These are phyloP conservation scores for Mythimna impura DNA, from an alignment of 2,888 invertebrate species.

Conservation along the genomic window DNA sequence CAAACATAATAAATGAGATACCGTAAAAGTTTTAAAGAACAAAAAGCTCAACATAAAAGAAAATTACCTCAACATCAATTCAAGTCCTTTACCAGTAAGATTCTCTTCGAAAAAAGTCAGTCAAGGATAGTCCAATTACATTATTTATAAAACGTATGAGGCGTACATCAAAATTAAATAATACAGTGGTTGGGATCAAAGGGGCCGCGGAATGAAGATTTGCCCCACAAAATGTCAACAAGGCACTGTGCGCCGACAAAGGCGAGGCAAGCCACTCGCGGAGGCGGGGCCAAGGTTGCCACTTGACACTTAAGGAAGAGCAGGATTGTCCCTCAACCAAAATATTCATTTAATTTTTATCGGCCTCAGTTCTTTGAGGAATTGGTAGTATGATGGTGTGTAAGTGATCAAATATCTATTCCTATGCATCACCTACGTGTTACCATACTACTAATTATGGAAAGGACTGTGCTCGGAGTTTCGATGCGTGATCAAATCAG, in stretches of 20 bases:
- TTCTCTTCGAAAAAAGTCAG: conserved; percentile 44
- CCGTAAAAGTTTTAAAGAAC: neutral
- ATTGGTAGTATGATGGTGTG: neutral
- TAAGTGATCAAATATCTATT: neutral
- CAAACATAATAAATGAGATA: conserved; percentile 1
- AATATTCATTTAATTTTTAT: conserved; percentile 1
- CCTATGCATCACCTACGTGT: too few species aligned
- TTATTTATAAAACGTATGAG: conserved; percentile 71
- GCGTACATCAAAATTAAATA: conserved; percentile 85
- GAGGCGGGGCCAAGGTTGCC: conserved; percentile 48
- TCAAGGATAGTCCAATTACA: conserved; percentile 61
- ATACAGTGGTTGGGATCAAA: conserved; percentile 83
- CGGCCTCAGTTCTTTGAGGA: neutral
- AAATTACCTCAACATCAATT: conserved; percentile 23
- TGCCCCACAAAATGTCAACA: conserved; percentile 89
- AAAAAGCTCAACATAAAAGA: conserved; percentile 20
- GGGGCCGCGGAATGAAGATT: conserved; percentile 88
- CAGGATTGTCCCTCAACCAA: conserved; percentile 21
- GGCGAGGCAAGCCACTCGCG: conserved; percentile 59
- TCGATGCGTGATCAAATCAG: too few species aligned
- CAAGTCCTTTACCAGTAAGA: conserved; percentile 25
- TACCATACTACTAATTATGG: too few species aligned
- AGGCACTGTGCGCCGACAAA: conserved; percentile 83
- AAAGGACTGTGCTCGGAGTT: too few species aligned
- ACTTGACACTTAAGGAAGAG: conserved; percentile 40